phyloP scores from a whole-genome alignment of 2,888 invertebrate species.

The Chrysina gloriosa region DNA sequence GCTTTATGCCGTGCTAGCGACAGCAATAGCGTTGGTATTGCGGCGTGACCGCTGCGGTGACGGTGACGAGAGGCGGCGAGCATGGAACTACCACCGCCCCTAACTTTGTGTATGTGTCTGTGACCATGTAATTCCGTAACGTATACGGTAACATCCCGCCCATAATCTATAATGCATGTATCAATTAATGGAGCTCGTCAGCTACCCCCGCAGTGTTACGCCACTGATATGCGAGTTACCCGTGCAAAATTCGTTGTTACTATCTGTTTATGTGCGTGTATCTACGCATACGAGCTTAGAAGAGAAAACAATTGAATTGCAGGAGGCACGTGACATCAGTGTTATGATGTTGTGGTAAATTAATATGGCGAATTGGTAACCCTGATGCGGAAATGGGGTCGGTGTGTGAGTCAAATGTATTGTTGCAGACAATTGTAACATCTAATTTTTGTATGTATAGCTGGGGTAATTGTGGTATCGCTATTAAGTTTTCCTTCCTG shows the following conservation, averaged over 20 bases:
- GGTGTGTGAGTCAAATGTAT: neutral
- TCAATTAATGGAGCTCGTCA: slow-evolving; percentile 38
- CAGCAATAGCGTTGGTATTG: slow-evolving; percentile 28
- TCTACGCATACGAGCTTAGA: neutral
- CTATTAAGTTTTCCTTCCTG: no score
- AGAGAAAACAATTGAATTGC: neutral
- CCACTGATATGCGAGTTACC: slow-evolving; percentile 24
- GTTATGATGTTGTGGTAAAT: neutral
- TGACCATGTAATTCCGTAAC: slow-evolving; percentile 32
- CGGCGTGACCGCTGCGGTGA: slow-evolving; percentile 6
- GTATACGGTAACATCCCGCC: slow-evolving; percentile 37
- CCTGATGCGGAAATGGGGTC: neutral
- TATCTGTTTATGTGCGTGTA: neutral
- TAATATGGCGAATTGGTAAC: neutral
- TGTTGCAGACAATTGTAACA: no score
- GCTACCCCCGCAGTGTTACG: slow-evolving; percentile 26
- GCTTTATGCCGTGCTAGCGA: slow-evolving; percentile 13
- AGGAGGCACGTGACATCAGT: neutral
- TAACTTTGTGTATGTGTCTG: slow-evolving; percentile 2
- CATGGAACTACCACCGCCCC: neutral
- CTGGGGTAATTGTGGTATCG: no score
- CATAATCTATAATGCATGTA: slow-evolving; percentile 41
- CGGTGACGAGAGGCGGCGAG: slow-evolving; percentile 9
- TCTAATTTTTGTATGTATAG: no score
- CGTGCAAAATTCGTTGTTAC: slow-evolving; percentile 19